Evolutionary conservation across 2,113 vertebrate species (phyloP).

Genomic region (Pituophis catenifer): DNA sequence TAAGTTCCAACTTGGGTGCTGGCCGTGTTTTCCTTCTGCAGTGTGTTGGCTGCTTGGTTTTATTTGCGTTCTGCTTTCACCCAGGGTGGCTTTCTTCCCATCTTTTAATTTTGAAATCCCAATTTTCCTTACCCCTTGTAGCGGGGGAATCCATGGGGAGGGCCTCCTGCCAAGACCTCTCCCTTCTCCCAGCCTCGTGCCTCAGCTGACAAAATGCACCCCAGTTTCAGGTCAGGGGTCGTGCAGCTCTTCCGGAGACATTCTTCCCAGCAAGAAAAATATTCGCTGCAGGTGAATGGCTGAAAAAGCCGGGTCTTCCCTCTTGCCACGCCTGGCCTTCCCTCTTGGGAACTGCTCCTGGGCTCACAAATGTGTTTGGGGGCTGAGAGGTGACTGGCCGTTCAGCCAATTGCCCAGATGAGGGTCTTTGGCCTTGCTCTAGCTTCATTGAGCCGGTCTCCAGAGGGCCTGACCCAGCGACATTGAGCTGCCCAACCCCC

Average conservation of each 20-base stretch:
- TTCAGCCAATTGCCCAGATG: not conserved
- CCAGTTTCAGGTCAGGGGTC: not conserved
- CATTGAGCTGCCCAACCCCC: not conserved
- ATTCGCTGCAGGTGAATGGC: not conserved
- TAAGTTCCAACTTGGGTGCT: too few species aligned
- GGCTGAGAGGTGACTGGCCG: not conserved
- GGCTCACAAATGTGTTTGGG: too few species aligned
- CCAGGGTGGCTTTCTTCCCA: not conserved
- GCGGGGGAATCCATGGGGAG: rapidly evolving
- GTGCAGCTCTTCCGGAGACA: not conserved
- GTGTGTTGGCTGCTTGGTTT: not conserved
- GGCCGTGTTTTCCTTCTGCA: not conserved
- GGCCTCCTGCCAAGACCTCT: not conserved
- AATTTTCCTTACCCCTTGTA: not conserved
- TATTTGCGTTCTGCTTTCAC: not conserved
- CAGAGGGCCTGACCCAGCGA: not conserved
- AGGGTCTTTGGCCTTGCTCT: not conserved
- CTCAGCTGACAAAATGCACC: not conserved
- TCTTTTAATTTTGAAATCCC: not conserved
- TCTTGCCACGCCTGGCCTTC: not conserved
- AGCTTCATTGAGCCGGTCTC: not conserved
- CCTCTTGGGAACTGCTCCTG: not conserved
- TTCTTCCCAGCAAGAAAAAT: not conserved
- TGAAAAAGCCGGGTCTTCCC: too few species aligned
- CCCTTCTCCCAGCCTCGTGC: rapidly evolving